Percentiles rank a stretch among this genome's conserved stretches.
Conservation (phyloP, 2,888 invertebrate genomes). For the Agriopis marginaria region DNA sequence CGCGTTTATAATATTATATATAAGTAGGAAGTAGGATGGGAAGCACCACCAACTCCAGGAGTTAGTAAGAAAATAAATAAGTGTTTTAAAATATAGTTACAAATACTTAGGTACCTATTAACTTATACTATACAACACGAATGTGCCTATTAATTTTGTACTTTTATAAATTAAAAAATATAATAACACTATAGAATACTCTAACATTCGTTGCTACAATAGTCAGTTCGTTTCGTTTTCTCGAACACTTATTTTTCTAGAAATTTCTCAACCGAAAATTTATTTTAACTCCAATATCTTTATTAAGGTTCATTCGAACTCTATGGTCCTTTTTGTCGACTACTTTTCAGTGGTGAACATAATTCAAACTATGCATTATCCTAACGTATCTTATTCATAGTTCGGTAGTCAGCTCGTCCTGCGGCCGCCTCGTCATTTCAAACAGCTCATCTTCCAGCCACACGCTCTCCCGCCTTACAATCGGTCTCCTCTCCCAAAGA, state of each 20-base stretch:
- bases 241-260: constrained; percentile 3
- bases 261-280: not conserved
- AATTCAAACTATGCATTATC: constrained; percentile 16
- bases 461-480: constrained; percentile 85
- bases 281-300: too few species aligned
- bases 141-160: constrained; percentile 21
- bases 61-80: not conserved
- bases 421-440: constrained; percentile 93
- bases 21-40: too few species aligned
- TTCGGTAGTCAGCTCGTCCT: constrained; percentile 96
- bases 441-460: constrained; percentile 93
- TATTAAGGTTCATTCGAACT: too few species aligned
- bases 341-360: constrained; percentile 3
- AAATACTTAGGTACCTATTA: not conserved
- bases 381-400: constrained; percentile 76
- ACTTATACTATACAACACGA: constrained; percentile 1
- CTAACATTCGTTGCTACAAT: constrained; percentile 30
- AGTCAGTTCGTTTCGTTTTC: constrained; percentile 20
- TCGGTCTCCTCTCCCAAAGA: constrained; percentile 81
- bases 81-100: not conserved
- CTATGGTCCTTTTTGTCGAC: not conserved
- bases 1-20: too few species aligned
- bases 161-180: constrained; percentile 23
- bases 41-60: constrained; percentile 14
- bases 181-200: constrained; percentile 7